phyloP scores from a whole-genome alignment of 2,113 vertebrate species.

The Myrmecobius fasciatus region DNA sequence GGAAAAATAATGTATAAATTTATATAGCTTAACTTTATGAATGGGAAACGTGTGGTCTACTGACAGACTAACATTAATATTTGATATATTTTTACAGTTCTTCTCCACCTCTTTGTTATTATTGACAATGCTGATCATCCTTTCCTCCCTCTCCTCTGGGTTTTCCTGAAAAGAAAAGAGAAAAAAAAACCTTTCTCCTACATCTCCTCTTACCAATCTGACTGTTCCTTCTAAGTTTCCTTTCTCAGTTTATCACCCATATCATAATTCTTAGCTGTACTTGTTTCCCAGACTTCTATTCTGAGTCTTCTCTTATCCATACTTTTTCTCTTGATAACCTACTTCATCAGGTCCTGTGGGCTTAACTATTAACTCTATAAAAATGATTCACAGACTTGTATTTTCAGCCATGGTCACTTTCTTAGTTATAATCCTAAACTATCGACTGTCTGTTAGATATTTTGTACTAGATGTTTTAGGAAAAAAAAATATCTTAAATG shows the following conservation, averaged over 20 bases:
- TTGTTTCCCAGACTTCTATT: too few species aligned
- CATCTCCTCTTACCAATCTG: too few species aligned
- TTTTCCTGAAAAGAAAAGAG: neutral
- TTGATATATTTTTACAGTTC: neutral
- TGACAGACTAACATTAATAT: neutral
- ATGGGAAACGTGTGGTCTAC: neutral
- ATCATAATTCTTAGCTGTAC: neutral
- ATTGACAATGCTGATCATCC: neutral
- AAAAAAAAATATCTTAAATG: neutral
- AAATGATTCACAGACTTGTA: neutral
- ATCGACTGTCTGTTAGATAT: neutral
- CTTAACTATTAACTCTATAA: neutral
- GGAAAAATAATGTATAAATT: neutral
- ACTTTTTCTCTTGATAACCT: neutral
- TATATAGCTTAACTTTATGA: neutral
- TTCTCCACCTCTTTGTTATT: neutral
- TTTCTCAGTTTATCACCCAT: neutral
- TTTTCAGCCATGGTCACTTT: neutral
- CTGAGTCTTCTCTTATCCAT: neutral
- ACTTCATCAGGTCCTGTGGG: neutral
- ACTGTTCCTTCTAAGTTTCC: too few species aligned
- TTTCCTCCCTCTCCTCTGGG: neutral
- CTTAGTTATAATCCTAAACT: neutral
- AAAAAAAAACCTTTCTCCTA: too few species aligned
- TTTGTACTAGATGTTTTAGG: neutral